Base-by-base conservation (phyloP, 2,888 invertebrate species). In the Chironomus tentans region DNA sequence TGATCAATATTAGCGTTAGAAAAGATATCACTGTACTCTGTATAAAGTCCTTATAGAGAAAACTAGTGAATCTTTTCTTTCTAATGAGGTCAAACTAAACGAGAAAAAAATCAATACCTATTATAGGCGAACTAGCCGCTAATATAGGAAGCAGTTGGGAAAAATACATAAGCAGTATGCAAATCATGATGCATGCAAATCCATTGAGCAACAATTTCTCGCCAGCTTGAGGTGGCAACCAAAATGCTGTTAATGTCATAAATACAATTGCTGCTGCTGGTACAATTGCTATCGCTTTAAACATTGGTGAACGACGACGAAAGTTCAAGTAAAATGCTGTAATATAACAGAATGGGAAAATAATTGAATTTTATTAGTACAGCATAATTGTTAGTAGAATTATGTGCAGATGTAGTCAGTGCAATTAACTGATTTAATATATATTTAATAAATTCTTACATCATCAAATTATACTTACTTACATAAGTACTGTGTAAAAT, bases 201-300 rank as follows among this genome's bases (percentile, higher is more conserved):
- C 88, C 87, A 78, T 88, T 88, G 18, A 90, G 81, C 13, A 88
- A 81, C 22, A 90, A 85, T 81, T 90, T 90, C 81, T 90, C 90
- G 15, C 88, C 88, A 78, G 89, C 87, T 79, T 88, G 87, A 0
- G 90, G 88, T 0, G 90, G 90, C 69, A 91, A 79, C 88, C 89
- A 89, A 81, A 91, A 91, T 2, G 85, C 85, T 15, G 87, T 82
- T 68, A 91, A 82, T 0, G 87, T 88, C 79, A 91, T 80, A 15
- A 89, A 80, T 3, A 89, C 86, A 75, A 90, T 86, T 76, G 88
- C 89, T 85, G 83, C 78, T 1, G 88, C 88, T 2, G 90, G 90
- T n/a, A 88, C 87, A 68, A 89, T 85, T 65, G 90, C 86, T 15
- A 89, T 82, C 2, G 88, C 87, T 72, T 85, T 86, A 81, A 89